Evolutionary conservation across 2,888 invertebrate genomes (phyloP).

Genomic region (Caenorhabditis doughertyi): DNA sequence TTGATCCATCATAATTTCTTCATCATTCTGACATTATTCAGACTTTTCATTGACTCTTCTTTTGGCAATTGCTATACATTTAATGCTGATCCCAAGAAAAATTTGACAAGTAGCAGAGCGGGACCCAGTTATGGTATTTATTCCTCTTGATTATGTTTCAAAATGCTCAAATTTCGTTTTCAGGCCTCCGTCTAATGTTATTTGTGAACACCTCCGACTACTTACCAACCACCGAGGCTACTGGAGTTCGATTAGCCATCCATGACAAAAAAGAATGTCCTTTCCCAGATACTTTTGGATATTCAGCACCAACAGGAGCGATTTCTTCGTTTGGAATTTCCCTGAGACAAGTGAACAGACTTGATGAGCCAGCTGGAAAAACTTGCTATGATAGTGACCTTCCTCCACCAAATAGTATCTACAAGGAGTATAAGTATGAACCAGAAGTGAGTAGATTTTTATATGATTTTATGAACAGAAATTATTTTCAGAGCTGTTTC

Average conservation of each 20-base stretch:
- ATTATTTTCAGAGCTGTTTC: constrained; percentile 77
- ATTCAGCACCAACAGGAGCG: constrained; percentile 80
- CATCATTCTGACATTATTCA: too few species aligned
- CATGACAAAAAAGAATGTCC: constrained; percentile 80
- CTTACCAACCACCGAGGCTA: constrained; percentile 81
- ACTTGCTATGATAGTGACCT: constrained; percentile 70
- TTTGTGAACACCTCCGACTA: constrained; percentile 82
- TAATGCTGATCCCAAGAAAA: constrained; percentile 73
- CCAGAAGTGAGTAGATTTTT: constrained; percentile 73
- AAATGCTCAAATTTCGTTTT: neutral
- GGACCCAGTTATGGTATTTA: constrained; percentile 80
- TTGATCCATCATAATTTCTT: neutral
- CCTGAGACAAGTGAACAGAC: constrained; percentile 78
- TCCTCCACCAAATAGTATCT: constrained; percentile 76
- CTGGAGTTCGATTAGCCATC: constrained; percentile 81
- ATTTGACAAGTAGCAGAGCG: constrained; percentile 75
- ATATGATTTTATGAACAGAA: neutral
- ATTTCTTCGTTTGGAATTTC: constrained; percentile 80
- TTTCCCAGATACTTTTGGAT: constrained; percentile 82
- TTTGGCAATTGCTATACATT: constrained; percentile 82
- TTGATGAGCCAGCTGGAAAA: constrained; percentile 62
- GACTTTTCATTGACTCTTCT: constrained; percentile 79
- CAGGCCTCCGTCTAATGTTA: constrained; percentile 80
- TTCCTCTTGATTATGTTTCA: neutral
- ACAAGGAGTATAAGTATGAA: constrained; percentile 80